A percentile compares a stretch with the other conserved stretches of the same genome.
Evolutionary conservation across 2,797 vertebrate genomes (phyloP).

Genomic region (Steatocranus sp.): DNA sequence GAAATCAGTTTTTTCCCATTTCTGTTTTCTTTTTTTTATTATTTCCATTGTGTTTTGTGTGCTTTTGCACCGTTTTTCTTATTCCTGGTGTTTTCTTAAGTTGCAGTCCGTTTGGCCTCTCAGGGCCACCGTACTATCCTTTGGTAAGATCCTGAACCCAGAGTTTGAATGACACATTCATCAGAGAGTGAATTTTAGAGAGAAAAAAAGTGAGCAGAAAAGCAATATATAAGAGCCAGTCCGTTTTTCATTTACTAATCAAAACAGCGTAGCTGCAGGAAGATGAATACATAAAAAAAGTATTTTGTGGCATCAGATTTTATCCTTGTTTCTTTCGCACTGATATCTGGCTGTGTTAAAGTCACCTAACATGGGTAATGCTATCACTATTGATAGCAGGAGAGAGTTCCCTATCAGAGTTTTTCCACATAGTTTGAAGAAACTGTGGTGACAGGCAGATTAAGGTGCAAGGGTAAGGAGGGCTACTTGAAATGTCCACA

Average conservation of each 20-base stretch:
- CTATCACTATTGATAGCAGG: background rate
- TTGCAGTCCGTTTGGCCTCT: background rate
- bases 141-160: background rate
- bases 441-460: background rate
- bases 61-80: background rate
- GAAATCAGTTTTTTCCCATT: background rate
- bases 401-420: background rate
- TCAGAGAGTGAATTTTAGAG: background rate
- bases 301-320: background rate
- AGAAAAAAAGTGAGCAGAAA: background rate
- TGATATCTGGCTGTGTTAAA: background rate
- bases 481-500: background rate
- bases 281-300: background rate
- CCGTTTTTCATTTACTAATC: background rate
- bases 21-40: background rate
- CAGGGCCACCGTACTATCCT: background rate
- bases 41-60: background rate
- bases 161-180: background rate
- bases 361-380: background rate
- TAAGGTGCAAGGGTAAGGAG: background rate
- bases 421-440: background rate
- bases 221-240: background rate
- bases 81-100: background rate
- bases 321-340: background rate
- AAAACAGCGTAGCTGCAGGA: background rate